Evolutionary conservation across 1,140 invertebrate species (phyloP).

Genomic region (Thrips palmi): DNA sequence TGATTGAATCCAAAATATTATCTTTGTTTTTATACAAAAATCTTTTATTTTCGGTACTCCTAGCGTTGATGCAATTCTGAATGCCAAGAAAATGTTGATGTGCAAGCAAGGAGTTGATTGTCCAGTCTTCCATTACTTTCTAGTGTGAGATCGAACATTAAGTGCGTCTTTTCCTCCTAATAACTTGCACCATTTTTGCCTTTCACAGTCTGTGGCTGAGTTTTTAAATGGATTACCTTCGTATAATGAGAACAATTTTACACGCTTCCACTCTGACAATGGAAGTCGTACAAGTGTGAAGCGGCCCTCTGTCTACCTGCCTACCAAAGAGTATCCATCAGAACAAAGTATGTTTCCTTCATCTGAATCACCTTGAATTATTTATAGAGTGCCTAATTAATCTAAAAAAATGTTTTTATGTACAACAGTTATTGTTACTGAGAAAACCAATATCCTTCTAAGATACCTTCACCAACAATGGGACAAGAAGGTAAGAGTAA

Average conservation of each 20-base stretch:
- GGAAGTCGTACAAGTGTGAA: slow-evolving; percentile 45
- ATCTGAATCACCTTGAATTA: neutral
- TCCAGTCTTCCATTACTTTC: too few species aligned
- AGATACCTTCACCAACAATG: slow-evolving; percentile 86
- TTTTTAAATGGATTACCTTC: slow-evolving; percentile 82
- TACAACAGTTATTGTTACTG: slow-evolving; percentile 74
- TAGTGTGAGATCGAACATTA: too few species aligned
- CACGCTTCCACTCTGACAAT: slow-evolving; percentile 69
- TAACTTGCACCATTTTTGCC: slow-evolving; percentile 1
- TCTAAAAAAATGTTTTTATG: slow-evolving; percentile 3
- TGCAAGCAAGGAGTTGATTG: too few species aligned
- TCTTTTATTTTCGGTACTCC: too few species aligned
- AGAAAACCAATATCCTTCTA: slow-evolving; percentile 83
- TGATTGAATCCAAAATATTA: too few species aligned
- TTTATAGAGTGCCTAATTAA: neutral
- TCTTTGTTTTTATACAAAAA: too few species aligned
- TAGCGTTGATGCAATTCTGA: too few species aligned
- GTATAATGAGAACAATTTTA: slow-evolving; percentile 79
- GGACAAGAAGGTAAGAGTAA: slow-evolving; percentile 29
- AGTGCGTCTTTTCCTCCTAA: too few species aligned
- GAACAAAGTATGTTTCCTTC: slow-evolving; percentile 53
- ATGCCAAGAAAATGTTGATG: too few species aligned
- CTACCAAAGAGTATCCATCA: slow-evolving; percentile 73
- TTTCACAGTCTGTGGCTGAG: slow-evolving; percentile 54
- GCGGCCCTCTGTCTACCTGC: slow-evolving; percentile 73